Percentiles rank a stretch among this genome's conserved stretches.
Conservation (phyloP, 2,113 vertebrate species). For the Sinocyclocheilus anshuiensis region DNA sequence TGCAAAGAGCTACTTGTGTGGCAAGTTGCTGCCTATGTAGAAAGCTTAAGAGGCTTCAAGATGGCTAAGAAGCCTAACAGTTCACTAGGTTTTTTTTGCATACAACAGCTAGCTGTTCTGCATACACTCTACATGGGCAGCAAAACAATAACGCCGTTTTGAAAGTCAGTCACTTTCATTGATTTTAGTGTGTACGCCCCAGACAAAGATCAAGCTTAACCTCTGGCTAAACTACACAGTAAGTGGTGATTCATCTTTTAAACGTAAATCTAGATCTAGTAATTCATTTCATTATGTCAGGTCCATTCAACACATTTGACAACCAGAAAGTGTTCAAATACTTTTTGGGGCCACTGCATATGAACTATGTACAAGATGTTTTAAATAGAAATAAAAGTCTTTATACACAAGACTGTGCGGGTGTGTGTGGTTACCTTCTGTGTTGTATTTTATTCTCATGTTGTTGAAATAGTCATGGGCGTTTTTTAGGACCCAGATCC, state of each 20-base stretch:
- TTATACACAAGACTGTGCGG: no score
- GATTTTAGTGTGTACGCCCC: background rate
- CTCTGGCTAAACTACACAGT: background rate
- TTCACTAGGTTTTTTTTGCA: background rate
- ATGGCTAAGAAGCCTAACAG: background rate
- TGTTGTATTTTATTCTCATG: conserved; percentile 98
- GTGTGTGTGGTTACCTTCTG: conserved; percentile 82
- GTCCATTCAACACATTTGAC: background rate
- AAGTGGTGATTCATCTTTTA: background rate
- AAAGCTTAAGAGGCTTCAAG: background rate
- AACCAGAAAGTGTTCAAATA: background rate
- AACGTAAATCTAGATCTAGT: background rate
- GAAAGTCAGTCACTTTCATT: background rate
- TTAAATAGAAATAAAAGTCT: background rate
- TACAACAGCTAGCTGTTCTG: background rate
- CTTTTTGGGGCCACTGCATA: background rate
- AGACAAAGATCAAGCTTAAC: conserved; percentile 4
- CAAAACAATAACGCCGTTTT: background rate
- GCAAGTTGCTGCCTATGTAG: background rate
- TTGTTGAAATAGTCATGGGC: conserved; percentile 99
- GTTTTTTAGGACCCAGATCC: conserved; percentile 98
- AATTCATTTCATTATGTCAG: background rate
- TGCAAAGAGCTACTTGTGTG: background rate
- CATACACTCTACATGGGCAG: background rate
- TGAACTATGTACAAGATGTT: background rate